These are phyloP conservation scores for Seladonia tumulorum DNA, from an alignment of 2,888 invertebrate genomes.

Conservation along the genomic window DNA sequence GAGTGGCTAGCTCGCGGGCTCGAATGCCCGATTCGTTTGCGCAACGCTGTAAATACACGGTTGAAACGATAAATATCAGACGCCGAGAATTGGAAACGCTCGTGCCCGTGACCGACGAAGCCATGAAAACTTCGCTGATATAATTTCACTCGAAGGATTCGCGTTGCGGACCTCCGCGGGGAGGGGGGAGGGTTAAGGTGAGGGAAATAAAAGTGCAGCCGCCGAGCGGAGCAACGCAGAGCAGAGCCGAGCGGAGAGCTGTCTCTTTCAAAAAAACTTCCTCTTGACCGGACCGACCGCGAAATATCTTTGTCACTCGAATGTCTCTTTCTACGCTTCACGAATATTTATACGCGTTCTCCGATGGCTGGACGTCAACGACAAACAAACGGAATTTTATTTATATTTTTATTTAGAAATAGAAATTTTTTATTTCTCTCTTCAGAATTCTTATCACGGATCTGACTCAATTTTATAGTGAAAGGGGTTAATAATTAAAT, in stretches of 20 bases:
- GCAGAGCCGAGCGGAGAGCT: neutral
- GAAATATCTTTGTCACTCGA: neutral
- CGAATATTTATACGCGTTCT: neutral
- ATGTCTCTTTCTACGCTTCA: neutral
- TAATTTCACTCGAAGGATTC: neutral
- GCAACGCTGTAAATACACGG: conserved; percentile 27
- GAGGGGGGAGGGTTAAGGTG: neutral
- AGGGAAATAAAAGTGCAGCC: neutral
- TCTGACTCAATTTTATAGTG: too few species aligned
- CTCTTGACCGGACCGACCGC: neutral
- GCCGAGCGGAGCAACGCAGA: neutral
- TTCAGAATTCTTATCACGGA: too few species aligned
- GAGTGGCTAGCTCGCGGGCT: conserved; percentile 11
- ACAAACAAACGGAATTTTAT: too few species aligned
- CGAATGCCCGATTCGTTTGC: conserved; percentile 33
- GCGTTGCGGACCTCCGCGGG: neutral
- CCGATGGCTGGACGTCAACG: too few species aligned
- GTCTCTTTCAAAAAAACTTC: neutral
- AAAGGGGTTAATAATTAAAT: too few species aligned
- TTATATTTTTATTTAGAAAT: too few species aligned
- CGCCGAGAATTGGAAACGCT: conserved; percentile 23
- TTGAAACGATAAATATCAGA: conserved; percentile 37
- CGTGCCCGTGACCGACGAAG: neutral
- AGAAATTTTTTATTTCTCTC: too few species aligned
- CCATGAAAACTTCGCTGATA: neutral